Evolutionary conservation across 2,797 vertebrate species (phyloP).

Genomic region (Denticeps clupeoides): DNA sequence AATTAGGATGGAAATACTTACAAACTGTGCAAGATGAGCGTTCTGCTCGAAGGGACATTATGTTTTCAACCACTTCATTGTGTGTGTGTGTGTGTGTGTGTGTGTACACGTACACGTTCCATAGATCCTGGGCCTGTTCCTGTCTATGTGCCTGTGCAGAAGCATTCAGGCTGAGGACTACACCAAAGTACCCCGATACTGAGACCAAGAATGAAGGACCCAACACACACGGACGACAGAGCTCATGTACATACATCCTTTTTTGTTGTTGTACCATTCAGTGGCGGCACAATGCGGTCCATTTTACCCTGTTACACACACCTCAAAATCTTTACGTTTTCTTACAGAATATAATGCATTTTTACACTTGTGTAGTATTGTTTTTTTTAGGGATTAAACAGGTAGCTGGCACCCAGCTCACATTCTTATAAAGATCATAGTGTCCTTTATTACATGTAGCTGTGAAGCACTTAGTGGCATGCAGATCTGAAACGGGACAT

Average conservation of each 20-base stretch:
- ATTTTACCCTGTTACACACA: too few species aligned
- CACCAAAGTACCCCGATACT: conserved; percentile 93
- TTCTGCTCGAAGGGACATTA: neutral
- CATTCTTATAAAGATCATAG: too few species aligned
- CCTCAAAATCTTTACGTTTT: too few species aligned
- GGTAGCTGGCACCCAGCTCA: too few species aligned
- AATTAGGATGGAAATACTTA: too few species aligned
- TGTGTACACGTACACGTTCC: conserved; percentile 11
- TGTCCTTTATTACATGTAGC: too few species aligned
- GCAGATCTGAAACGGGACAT: conserved; percentile 1
- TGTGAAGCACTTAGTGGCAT: neutral
- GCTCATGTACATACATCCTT: conserved; percentile 21
- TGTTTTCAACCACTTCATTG: conserved; percentile 4
- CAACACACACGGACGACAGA: conserved; percentile 1
- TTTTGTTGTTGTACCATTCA: too few species aligned
- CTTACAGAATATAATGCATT: too few species aligned
- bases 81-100: neutral
- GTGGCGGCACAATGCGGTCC: too few species aligned
- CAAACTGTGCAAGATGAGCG: too few species aligned
- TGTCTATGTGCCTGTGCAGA: conserved; percentile 86
- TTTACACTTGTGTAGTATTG: too few species aligned
- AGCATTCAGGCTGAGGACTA: conserved; percentile 86
- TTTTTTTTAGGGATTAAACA: too few species aligned
- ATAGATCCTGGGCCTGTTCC: conserved; percentile 85
- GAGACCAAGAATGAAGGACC: conserved; percentile 37